Base-by-base conservation (phyloP, 2,888 invertebrate species). In the Nudaria mundana region DNA sequence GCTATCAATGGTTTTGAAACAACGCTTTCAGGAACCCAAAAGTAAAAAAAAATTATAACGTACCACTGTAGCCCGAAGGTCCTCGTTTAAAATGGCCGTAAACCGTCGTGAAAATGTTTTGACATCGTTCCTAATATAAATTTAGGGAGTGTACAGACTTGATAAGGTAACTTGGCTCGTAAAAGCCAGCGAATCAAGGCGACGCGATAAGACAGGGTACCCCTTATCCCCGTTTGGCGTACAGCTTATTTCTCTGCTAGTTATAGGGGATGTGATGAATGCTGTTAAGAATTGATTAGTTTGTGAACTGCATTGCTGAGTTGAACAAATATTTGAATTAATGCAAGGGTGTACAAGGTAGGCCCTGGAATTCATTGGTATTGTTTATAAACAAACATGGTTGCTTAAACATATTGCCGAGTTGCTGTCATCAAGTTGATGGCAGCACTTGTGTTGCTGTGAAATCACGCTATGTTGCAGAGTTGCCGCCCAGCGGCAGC, bases 11-110 rank as follows among this genome's bases (percentile, higher is more conserved):
- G 37, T 36, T 37, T 14, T 8, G 23, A 31, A 26, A 33, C 33
- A 32, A 25, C 28, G n/a, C 32, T 16, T 32, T 40, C 40, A 53
- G 41, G 52, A 45, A 56, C 30, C 51, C 48, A 48, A 58, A 37
- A 62, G 66, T 56, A 47, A 57, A 54, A 18, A n/a, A 53, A 54
- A 54, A 52, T 39, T 47, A 56, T 59, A 48, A n/a, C n/a, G n/a
- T n/a, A n/a, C n/a, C 52, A 51, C 53, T 51, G 55, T 4, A 20
- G 7, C 20, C 20, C 20, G 20, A 2, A 59, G 61, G 65, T 66
- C 63, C 66, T 73, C 72, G 69, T 78, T 78, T 76, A 71, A 73
- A 76, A 74, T 62, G 55, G 42, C 71, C 77, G 69, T 81, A 78
- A 81, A 81, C 52, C 59, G 62, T 40, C 55, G 50, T 56, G 66